Conservation (phyloP, 1,140 invertebrate species). For the Penaeus japonicus region DNA sequence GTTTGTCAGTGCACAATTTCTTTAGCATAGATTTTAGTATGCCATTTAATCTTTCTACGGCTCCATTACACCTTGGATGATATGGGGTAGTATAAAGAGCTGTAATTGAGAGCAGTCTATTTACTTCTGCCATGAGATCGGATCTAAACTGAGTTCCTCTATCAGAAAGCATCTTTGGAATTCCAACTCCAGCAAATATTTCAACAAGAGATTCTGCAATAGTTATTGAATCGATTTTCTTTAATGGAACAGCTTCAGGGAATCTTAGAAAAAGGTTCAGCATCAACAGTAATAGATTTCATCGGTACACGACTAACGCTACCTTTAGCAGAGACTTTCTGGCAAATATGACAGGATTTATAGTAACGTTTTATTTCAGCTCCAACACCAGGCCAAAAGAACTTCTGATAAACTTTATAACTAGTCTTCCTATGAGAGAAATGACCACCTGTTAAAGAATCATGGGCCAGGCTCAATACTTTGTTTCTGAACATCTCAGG, state of each 20-base stretch:
- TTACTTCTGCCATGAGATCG: slow-evolving; percentile 1
- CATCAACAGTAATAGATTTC: no score
- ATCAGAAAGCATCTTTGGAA: not conserved
- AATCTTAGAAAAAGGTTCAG: no score
- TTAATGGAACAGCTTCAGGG: slow-evolving; percentile 20
- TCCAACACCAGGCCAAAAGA: no score
- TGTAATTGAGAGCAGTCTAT: slow-evolving; percentile 1
- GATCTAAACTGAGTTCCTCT: slow-evolving; percentile 18
- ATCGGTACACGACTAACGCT: not conserved
- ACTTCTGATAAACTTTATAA: no score
- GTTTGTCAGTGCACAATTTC: slow-evolving; percentile 17
- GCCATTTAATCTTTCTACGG: not conserved
- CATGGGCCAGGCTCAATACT: no score
- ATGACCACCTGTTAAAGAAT: no score
- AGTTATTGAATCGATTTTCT: not conserved
- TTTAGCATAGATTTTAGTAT: not conserved
- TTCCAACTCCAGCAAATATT: slow-evolving; percentile 12
- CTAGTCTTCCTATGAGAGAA: no score
- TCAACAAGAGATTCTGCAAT: not conserved
- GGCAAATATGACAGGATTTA: no score
- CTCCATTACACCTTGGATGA: slow-evolving; percentile 15
- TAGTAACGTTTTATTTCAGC: no score
- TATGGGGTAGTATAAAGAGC: not conserved
- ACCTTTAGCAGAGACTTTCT: no score
- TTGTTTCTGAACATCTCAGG: no score